Conservation (phyloP, 2,888 invertebrate genomes). For the Brachynemurus nebulosus region DNA sequence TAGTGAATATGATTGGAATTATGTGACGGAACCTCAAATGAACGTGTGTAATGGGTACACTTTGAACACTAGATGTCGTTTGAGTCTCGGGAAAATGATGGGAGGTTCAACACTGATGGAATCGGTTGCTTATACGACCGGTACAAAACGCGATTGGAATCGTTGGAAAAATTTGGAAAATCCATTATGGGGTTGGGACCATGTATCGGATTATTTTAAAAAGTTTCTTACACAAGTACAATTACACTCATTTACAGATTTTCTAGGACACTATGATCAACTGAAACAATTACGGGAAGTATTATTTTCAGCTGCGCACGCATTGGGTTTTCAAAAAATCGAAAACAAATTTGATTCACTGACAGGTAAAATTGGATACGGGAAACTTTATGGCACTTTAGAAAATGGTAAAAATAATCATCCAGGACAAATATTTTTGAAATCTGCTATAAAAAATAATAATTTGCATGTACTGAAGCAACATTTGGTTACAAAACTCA, state of each 20-base stretch:
- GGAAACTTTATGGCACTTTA: conserved; percentile 22
- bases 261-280: conserved; percentile 7
- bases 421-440: conserved; percentile 30
- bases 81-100: conserved; percentile 41
- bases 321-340: conserved; percentile 29
- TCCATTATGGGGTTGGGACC: conserved; percentile 41
- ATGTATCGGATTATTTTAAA: conserved; percentile 37
- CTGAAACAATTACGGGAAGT: conserved; percentile 24
- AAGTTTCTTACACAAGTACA: conserved; percentile 17
- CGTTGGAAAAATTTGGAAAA: conserved; percentile 43
- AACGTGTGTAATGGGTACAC: conserved; percentile 24
- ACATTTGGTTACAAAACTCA: conserved; percentile 38
- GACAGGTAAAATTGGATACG: conserved; percentile 21
- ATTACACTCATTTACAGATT: background rate
- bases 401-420: conserved; percentile 29
- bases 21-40: conserved; percentile 31
- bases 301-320: conserved; percentile 31
- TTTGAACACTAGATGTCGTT: conserved; percentile 29
- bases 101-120: conserved; percentile 48
- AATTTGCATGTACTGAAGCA: conserved; percentile 46
- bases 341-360: conserved; percentile 20
- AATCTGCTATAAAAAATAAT: conserved; percentile 32
- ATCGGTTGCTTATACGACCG: conserved; percentile 44
- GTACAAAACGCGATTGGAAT: conserved; percentile 46
- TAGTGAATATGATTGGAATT: conserved; percentile 24